Percentiles rank a stretch among this genome's conserved stretches.
Conservation (phyloP, 2,113 vertebrate species). For the Tapirus terrestris region DNA sequence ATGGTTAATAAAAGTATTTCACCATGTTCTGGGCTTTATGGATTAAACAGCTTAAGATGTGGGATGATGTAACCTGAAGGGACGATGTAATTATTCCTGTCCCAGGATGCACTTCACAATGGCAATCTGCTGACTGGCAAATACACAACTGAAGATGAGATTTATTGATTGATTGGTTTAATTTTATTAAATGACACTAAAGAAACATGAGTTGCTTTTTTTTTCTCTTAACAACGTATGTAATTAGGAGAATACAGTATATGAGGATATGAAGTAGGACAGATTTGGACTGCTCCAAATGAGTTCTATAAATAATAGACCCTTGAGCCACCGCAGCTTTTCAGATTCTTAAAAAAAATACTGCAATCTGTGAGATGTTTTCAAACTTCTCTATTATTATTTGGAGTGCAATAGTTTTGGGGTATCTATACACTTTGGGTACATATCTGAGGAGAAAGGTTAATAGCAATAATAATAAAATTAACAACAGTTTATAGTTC, state of each 20-base stretch:
- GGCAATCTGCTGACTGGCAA: conserved; percentile 69
- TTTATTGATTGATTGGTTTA: conserved; percentile 87
- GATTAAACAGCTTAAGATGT: conserved; percentile 68
- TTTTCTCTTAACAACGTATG: conserved; percentile 70
- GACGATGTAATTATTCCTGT: conserved; percentile 31
- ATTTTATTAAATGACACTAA: conserved; percentile 85
- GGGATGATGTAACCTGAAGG: conserved; percentile 65
- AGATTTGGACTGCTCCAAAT: conserved; percentile 71
- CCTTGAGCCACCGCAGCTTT: conserved; percentile 24
- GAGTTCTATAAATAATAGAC: conserved; percentile 54
- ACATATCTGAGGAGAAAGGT: background rate
- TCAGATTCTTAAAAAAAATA: conserved; percentile 11
- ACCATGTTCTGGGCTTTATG: conserved; percentile 72
- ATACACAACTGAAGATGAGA: conserved; percentile 76
- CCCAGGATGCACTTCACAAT: conserved; percentile 59
- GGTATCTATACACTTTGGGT: background rate
- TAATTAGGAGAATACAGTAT: conserved; percentile 67
- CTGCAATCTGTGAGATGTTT: background rate
- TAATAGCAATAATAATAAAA: background rate
- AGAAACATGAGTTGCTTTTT: conserved; percentile 62
- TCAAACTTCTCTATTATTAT: background rate
- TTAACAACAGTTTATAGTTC: background rate
- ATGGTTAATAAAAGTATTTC: conserved; percentile 76
- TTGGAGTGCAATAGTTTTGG: background rate
- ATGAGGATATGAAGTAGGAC: conserved; percentile 66